A percentile compares a stretch with the other conserved stretches of the same genome.
phyloP scores from a whole-genome alignment of 2,888 invertebrate species.

The Tachystola acroxantha region DNA sequence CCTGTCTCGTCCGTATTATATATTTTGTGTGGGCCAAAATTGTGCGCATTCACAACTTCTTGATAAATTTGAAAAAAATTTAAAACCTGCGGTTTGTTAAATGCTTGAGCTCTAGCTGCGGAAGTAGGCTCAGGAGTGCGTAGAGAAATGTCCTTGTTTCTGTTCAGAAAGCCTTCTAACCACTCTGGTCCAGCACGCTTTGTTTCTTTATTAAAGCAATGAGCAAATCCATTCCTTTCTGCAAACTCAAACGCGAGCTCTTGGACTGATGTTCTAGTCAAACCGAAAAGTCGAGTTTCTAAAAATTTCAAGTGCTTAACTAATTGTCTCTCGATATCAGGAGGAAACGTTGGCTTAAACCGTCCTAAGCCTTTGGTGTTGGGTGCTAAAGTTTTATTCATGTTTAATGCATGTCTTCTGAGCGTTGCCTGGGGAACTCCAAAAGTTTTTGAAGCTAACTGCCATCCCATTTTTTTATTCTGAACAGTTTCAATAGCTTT shows the following conservation, averaged over 20 bases:
- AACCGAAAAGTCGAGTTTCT: slow-evolving; percentile 2
- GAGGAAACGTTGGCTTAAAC: not conserved
- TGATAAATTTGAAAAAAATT: not conserved
- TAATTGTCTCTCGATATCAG: not conserved
- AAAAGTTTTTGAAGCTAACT: no score
- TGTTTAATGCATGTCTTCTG: slow-evolving; percentile 7
- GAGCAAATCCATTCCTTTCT: slow-evolving; percentile 7
- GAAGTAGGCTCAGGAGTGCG: not conserved
- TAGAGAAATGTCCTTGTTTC: not conserved
- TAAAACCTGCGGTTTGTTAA: not conserved
- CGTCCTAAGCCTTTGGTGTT: not conserved
- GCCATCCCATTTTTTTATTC: no score
- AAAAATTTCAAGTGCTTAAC: not conserved
- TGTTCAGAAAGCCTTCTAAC: not conserved
- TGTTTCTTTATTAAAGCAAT: slow-evolving; percentile 8
- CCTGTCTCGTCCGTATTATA: not conserved
- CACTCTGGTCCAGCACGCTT: slow-evolving; percentile 8
- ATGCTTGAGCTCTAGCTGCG: not conserved
- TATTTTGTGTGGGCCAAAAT: not conserved
- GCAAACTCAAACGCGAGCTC: slow-evolving; percentile 10
- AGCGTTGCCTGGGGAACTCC: not conserved
- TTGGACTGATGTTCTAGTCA: slow-evolving; percentile 5
- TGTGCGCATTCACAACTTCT: not conserved
- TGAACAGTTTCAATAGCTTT: no score
- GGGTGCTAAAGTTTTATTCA: not conserved